Percentiles rank a stretch among this genome's conserved stretches.
These are phyloP conservation scores for Eucera pruinosa DNA, from an alignment of 2,888 invertebrate genomes.

Conservation along the genomic window DNA sequence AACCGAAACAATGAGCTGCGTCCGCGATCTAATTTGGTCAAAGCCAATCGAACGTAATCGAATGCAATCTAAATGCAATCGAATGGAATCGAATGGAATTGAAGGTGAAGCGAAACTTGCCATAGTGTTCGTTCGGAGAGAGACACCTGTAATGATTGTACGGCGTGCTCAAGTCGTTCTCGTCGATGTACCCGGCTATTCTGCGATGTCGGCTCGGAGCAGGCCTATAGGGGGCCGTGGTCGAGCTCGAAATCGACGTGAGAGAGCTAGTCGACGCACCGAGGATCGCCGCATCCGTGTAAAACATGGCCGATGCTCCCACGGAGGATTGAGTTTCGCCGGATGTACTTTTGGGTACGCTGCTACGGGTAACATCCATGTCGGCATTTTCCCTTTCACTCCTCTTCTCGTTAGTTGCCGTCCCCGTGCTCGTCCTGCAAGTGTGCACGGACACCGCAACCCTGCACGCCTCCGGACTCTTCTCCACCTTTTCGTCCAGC, in stretches of 20 bases:
- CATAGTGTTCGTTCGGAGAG: constrained; percentile 87
- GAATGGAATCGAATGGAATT: too few species aligned
- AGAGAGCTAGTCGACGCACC: constrained; percentile 86
- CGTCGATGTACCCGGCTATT: constrained; percentile 83
- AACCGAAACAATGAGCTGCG: too few species aligned
- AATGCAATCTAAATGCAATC: too few species aligned
- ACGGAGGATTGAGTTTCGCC: constrained; percentile 84
- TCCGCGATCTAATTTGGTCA: too few species aligned
- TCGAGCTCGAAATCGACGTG: constrained; percentile 76
- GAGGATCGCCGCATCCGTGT: constrained; percentile 85
- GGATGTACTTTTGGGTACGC: constrained; percentile 84
- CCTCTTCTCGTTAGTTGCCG: not conserved
- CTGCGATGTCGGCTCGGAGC: constrained; percentile 81
- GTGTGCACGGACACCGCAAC: constrained; percentile 80
- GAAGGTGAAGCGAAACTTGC: constrained; percentile 58
- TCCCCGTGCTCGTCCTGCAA: constrained; percentile 73
- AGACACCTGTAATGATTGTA: constrained; percentile 91
- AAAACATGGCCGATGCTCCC: constrained; percentile 60
- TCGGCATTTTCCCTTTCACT: not conserved
- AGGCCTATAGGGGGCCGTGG: constrained; percentile 68
- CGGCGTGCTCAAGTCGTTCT: constrained; percentile 89
- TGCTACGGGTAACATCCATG: not conserved
- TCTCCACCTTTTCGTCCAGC: too few species aligned
- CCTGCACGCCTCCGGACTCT: constrained; percentile 23
- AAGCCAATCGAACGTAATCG: too few species aligned